Base-by-base conservation (phyloP, 2,113 vertebrate species). In the Hippocampus barbouri region DNA sequence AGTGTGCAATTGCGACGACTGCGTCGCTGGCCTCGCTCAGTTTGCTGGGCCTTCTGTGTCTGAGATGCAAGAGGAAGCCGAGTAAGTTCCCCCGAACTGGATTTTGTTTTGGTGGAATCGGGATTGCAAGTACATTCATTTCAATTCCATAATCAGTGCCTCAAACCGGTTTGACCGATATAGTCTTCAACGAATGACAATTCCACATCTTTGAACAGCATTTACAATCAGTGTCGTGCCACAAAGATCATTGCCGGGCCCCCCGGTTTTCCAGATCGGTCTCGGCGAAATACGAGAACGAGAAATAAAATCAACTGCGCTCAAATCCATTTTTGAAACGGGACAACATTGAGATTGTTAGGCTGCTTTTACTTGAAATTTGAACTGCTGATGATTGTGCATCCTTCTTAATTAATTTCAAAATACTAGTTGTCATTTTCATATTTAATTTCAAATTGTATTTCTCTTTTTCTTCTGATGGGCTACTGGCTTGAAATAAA, bases 51-150 rank as follows among this genome's bases (percentile, higher is more conserved):
- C 34, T 85, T 6, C 61, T 89, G 34, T 89, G 88, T 75, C 69
- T 89, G n/a, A 59, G 82, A 30, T 87, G 86, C 73, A 89, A 71
- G 53, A 82, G 40, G 27, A 89, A 89, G 70, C 27, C 77, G 30
- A 87, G 88, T 89, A 79, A 89, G 88, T 71, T 16, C 23, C 2
- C 2, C 16, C 25, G 5, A 43, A 43, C 9, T 9, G 11, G 18
- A 5, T 4, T 4, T 4, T 27, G 25, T 59, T 15, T 8, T n/a
- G 21, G 54, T 5, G 4, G n/a, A 12, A 57, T 53, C 20, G 9
- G 53, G 5, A 51, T 18, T 2, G 3, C 10, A 49, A 49, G 16
- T 20, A 5, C 14, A n/a, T n/a, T 51, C 15, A 7, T 51, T 20
- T 51, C 49, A 51, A 20, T 51, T 21, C 49, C 18, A 8, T 51